These are phyloP conservation scores for Zelleria hepariella DNA, from an alignment of 2,888 invertebrate genomes.

Conservation along the genomic window DNA sequence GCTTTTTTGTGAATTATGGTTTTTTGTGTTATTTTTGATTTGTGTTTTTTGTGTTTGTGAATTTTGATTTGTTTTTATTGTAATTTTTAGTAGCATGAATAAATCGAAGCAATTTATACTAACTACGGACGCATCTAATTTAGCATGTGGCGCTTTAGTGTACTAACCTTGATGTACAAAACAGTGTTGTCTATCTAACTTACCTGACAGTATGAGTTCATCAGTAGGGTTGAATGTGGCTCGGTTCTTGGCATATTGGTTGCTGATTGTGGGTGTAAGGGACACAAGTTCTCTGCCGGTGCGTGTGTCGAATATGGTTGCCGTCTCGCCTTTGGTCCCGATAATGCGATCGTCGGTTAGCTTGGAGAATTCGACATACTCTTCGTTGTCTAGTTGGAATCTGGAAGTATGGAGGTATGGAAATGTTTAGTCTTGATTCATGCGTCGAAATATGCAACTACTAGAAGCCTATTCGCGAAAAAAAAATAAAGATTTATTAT, in stretches of 20 bases:
- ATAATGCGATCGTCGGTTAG: constrained; percentile 86
- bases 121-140: no score
- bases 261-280: constrained; percentile 86
- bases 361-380: constrained; percentile 94
- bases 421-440: background rate
- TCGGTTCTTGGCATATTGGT: constrained; percentile 93
- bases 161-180: no score
- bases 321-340: constrained; percentile 88
- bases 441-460: background rate
- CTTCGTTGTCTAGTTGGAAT: constrained; percentile 84
- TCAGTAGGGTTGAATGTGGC: constrained; percentile 96
- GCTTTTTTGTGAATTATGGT: no score
- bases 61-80: no score
- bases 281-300: constrained; percentile 82
- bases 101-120: no score
- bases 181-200: no score
- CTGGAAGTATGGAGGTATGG: constrained; percentile 42
- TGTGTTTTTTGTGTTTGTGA: no score
- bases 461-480: no score
- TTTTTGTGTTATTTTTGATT: no score
- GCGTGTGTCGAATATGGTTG: constrained; percentile 90
- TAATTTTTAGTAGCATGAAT: no score
- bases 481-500: no score
- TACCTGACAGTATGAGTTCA: constrained; percentile 89
- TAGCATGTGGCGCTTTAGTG: no score